phyloP scores from a whole-genome alignment of 2,797 vertebrate species.

The Epinephelus awoara region DNA sequence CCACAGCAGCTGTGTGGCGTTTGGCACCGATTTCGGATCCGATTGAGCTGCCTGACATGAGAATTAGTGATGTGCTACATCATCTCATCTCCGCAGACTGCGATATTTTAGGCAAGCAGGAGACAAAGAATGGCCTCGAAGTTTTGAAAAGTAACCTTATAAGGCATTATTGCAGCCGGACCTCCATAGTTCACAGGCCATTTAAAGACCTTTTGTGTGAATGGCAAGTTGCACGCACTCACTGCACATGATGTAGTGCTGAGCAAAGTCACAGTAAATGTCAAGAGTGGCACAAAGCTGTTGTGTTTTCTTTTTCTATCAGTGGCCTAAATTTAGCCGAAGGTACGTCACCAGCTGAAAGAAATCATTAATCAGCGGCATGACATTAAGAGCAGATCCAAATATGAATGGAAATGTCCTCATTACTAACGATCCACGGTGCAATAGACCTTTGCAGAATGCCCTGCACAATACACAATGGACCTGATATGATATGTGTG shows the following conservation, averaged over 20 bases:
- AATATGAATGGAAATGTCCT: not conserved
- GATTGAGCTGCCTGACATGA: not conserved
- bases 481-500: no score
- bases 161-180: slow-evolving; percentile 4
- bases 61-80: slow-evolving; percentile 14
- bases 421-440: not conserved
- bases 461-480: no score
- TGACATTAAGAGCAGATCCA: not conserved
- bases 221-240: not conserved
- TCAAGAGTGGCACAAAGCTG: slow-evolving; percentile 18
- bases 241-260: no score
- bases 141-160: slow-evolving; percentile 20
- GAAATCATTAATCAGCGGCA: not conserved
- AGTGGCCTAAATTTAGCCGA: not conserved
- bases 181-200: slow-evolving; percentile 15
- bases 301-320: slow-evolving; percentile 10
- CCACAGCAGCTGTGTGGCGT: slow-evolving; percentile 18
- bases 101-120: slow-evolving; percentile 4
- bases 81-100: not conserved
- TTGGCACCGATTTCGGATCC: not conserved
- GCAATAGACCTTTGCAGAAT: no score
- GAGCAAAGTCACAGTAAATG: not conserved
- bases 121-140: not conserved
- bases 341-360: not conserved
- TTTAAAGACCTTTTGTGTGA: slow-evolving; percentile 8